These are phyloP conservation scores for Megalonaias nervosa DNA, from an alignment of 1,140 invertebrate genomes.

Conservation along the genomic window DNA sequence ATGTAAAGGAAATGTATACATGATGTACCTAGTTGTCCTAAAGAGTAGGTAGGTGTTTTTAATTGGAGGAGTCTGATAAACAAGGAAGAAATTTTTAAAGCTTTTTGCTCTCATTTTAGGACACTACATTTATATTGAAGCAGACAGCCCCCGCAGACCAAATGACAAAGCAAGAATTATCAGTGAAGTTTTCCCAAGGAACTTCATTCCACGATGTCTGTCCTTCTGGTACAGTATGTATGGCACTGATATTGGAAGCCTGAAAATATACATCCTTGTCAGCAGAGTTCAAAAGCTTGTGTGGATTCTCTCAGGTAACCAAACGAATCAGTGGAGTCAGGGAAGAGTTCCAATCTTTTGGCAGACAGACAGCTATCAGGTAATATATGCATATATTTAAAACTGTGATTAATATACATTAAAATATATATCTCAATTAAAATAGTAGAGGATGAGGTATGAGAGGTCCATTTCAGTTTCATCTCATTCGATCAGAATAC, in stretches of 20 bases:
- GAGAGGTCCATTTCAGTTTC: background rate
- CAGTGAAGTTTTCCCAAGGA: conserved; percentile 35
- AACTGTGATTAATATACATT: background rate
- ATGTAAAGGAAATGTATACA: too few relatives aligned
- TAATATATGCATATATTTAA: conserved; percentile 43
- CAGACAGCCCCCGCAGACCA: conserved; percentile 48
- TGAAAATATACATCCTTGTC: conserved; percentile 44
- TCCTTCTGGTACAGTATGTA: conserved; percentile 85
- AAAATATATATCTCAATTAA: background rate
- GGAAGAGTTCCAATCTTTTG: conserved; percentile 40
- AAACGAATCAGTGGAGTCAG: conserved; percentile 46
- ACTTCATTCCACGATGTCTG: conserved; percentile 39
- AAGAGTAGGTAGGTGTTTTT: too few relatives aligned
- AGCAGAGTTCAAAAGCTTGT: conserved; percentile 22
- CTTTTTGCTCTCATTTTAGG: conserved; percentile 32
- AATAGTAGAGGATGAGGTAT: background rate
- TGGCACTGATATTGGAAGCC: conserved; percentile 70
- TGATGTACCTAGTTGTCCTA: too few relatives aligned
- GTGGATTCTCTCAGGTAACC: conserved; percentile 49
- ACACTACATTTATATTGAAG: conserved; percentile 60
- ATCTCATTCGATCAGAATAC: too few relatives aligned
- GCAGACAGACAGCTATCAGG: conserved; percentile 52
- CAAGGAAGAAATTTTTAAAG: background rate
- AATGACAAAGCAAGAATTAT: conserved; percentile 55
- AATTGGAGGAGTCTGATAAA: too few relatives aligned